A percentile compares a stretch with the other conserved stretches of the same genome.
Conservation (phyloP, 2,888 invertebrate genomes). For the Nymphalis polychloros region DNA sequence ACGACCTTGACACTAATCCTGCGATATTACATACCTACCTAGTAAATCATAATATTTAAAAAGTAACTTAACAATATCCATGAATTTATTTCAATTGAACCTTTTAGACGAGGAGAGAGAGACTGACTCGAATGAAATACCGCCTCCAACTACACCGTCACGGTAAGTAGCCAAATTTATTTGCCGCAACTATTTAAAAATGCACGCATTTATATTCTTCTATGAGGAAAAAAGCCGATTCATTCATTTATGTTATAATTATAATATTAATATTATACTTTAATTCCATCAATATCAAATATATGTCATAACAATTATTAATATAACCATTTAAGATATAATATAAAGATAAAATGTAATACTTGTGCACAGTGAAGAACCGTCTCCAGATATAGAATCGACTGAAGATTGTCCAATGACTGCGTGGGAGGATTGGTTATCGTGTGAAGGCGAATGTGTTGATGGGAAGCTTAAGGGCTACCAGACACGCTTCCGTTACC, state of each 20-base stretch:
- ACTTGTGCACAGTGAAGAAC: conserved; percentile 49
- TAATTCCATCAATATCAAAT: neutral
- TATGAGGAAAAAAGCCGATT: too few species aligned
- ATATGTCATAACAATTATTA: too few species aligned
- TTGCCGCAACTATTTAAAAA: neutral
- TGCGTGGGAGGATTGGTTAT: conserved; percentile 65
- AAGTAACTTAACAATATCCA: neutral
- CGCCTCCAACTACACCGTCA: conserved; percentile 7
- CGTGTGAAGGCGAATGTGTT: conserved; percentile 61
- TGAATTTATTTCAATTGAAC: neutral
- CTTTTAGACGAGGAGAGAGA: neutral
- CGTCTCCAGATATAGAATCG: conserved; percentile 45
- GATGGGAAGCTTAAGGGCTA: conserved; percentile 54
- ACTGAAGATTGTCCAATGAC: conserved; percentile 60
- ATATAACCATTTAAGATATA: neutral
- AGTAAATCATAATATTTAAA: too few species aligned
- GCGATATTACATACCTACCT: too few species aligned
- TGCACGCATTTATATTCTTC: neutral
- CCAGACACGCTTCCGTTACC: conserved; percentile 57
- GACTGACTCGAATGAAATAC: neutral
- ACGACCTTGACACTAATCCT: too few species aligned
- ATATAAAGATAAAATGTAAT: neutral
- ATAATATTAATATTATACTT: too few species aligned
- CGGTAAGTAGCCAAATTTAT: neutral
- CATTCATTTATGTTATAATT: too few species aligned